Conservation (phyloP, 2,113 vertebrate species). For the Bettongia penicillata region DNA sequence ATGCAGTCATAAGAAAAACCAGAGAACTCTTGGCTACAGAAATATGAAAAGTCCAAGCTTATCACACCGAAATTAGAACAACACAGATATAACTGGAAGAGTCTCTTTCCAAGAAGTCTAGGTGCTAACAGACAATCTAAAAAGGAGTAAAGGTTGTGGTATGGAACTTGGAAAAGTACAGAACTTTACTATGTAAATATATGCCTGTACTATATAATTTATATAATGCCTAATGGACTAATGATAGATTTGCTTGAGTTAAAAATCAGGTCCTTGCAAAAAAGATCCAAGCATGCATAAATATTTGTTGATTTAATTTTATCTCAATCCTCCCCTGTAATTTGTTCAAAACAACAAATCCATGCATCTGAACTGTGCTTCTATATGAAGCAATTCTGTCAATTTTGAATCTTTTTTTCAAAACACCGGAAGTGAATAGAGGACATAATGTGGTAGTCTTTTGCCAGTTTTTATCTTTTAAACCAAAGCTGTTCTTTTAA, state of each 20-base stretch:
- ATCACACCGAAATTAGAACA: constrained; percentile 43
- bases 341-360: constrained; percentile 57
- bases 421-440: constrained; percentile 86
- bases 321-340: constrained; percentile 54
- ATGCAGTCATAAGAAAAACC: constrained; percentile 57
- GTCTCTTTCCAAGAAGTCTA: constrained; percentile 34
- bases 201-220: background rate
- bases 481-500: constrained; percentile 85
- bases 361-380: constrained; percentile 69
- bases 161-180: constrained; percentile 16
- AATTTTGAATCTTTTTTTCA: constrained; percentile 80
- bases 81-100: constrained; percentile 16
- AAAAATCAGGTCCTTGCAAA: constrained; percentile 15
- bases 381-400: constrained; percentile 79
- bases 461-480: constrained; percentile 85
- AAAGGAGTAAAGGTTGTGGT: constrained; percentile 8
- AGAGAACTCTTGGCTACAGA: constrained; percentile 45
- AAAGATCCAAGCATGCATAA: constrained; percentile 14
- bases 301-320: constrained; percentile 63
- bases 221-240: background rate
- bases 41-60: constrained; percentile 23
- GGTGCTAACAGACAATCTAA: constrained; percentile 16
- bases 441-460: constrained; percentile 81
- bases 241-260: background rate
- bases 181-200: constrained; percentile 15